Percentiles rank a stretch among this genome's conserved stretches.
Evolutionary conservation across 2,113 vertebrate species (phyloP).

Genomic region (Morphnarchus princeps): DNA sequence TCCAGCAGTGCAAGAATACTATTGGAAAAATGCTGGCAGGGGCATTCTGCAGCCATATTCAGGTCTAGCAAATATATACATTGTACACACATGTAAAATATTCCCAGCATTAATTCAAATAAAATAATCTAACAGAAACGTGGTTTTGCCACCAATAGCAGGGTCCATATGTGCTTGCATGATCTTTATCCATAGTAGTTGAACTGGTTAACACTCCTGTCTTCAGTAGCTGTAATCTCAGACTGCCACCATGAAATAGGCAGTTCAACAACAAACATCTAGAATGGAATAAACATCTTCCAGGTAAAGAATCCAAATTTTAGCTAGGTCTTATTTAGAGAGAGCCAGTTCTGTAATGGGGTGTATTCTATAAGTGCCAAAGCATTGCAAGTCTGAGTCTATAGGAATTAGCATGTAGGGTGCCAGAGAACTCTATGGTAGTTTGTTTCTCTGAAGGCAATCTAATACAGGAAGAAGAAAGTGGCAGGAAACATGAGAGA

Average conservation of each 20-base stretch:
- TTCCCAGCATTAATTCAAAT: not conserved
- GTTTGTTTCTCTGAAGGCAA: not conserved
- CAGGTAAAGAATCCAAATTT: not conserved
- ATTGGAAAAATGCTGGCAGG: not conserved
- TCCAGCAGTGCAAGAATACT: not conserved
- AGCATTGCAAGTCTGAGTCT: not conserved
- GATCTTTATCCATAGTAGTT: not conserved
- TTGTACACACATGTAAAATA: not conserved
- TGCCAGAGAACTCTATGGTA: not conserved
- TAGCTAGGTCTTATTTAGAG: not conserved
- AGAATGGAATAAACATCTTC: not conserved
- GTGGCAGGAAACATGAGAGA: not conserved
- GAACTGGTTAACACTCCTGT: not conserved
- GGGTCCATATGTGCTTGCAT: accelerated
- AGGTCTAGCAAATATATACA: not conserved
- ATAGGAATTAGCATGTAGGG: not conserved
- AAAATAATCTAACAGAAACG: not conserved
- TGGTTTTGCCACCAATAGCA: not conserved
- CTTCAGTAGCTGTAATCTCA: not conserved
- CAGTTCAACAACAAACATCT: not conserved
- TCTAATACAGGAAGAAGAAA: not conserved
- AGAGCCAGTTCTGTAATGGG: not conserved
- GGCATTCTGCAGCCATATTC: not conserved
- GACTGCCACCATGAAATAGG: not conserved
- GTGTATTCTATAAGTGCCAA: not conserved